Evolutionary conservation across 1,140 invertebrate genomes (phyloP).

Genomic region (Meteorus sp.): DNA sequence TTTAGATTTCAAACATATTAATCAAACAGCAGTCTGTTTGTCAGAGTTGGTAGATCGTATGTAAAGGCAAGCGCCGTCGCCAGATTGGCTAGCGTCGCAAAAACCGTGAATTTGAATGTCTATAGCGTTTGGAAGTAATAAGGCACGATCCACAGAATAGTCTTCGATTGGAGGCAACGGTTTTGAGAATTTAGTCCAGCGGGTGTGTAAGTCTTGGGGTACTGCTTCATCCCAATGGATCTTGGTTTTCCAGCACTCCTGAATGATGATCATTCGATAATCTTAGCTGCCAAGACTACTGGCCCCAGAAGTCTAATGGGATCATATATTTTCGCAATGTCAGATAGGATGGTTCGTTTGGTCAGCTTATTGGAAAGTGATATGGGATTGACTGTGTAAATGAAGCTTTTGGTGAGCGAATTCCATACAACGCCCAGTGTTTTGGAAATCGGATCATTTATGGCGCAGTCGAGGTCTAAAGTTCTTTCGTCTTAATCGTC

Average conservation of each 20-base stretch:
- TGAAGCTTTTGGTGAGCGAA: not conserved
- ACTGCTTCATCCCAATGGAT: conserved; percentile 28
- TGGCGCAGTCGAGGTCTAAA: conserved; percentile 4
- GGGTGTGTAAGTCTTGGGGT: conserved; percentile 1
- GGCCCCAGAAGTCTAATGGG: conserved; percentile 18
- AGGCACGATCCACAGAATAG: not conserved
- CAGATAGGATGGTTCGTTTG: conserved; percentile 21
- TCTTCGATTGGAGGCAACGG: not conserved
- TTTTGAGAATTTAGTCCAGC: not conserved
- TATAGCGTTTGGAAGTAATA: not conserved
- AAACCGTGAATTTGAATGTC: conserved; percentile 38
- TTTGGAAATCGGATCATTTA: conserved; percentile 14
- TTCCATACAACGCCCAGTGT: conserved; percentile 3
- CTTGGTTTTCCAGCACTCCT: conserved; percentile 24
- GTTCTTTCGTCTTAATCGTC: conserved; percentile 18
- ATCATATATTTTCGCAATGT: conserved; percentile 25
- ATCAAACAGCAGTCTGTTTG: not conserved
- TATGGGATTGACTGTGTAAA: not conserved
- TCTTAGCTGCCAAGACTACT: conserved; percentile 26
- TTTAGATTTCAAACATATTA: conserved; percentile 24
- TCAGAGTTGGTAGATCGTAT: conserved; percentile 17
- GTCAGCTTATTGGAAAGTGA: not conserved
- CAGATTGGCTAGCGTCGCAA: conserved; percentile 37
- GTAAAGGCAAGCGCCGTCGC: conserved; percentile 43
- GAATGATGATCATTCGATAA: conserved; percentile 27